Evolutionary conservation across 2,113 vertebrate species (phyloP), one percentile per base, ranked within the genome.

Genomic region (Phylloscopus whistleri): DNA sequence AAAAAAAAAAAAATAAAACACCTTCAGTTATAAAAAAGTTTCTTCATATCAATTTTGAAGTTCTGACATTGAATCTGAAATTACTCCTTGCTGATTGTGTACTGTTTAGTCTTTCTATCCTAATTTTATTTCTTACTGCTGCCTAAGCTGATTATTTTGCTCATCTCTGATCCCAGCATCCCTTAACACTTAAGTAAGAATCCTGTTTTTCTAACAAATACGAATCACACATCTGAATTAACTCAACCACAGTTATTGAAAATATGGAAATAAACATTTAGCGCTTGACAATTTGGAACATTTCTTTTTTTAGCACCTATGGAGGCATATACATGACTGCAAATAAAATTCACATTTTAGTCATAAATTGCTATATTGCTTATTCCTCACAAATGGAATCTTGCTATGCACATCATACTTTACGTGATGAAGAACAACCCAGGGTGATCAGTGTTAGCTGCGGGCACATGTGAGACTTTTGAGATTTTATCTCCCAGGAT

Each of bases 321-420:
- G 41, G 19, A 73, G 16, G 20, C n/a, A 52, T 9, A 58, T 3
- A 59, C 17, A 18, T 51, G 66, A 72, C 31, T 37, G 39, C 22
- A 92, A 96, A 74, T 43, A 66, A 77, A 81, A 84, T 44, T 30
- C 39, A 84, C 20, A 22, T 90, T 68, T 95, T 37, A 82, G 19
- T 49, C 16, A 51, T 37, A 68, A 70, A 90, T 59, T 28, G 4
- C 4, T 31, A 22, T 51, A 41, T 14, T 41, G 46, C 52, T 63
- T 59, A 39, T 63, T 19, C 49, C 49, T 83, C 70, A 56, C 11
- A 88, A 51, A 60, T 26, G 17, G 53, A 60, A 24, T 33, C 24
- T 55, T 48, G 44, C 13, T 6, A 24, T 30, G 28, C 79, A 73
- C 24, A 30, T 14, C 68, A 24, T 7, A 56, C 27, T 85, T 49